A percentile compares a stretch with the other conserved stretches of the same genome.
phyloP scores from a whole-genome alignment of 2,888 invertebrate genomes.

The Macrosiphum euphorbiae region DNA sequence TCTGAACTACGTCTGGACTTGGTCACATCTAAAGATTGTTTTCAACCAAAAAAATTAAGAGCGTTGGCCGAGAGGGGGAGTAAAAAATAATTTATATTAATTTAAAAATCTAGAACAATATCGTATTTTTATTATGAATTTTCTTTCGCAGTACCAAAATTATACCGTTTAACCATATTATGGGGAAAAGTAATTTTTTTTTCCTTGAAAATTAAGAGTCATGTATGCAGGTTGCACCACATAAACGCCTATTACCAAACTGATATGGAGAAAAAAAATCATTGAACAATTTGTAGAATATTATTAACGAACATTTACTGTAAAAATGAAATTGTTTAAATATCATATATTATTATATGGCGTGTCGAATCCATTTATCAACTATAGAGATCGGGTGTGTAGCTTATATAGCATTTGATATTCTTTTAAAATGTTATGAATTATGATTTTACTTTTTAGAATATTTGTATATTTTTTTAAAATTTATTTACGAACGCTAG shows the following conservation, averaged over 20 bases:
- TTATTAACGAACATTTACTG: background rate
- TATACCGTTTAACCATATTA: background rate
- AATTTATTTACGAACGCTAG: background rate
- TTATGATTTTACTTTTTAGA: background rate
- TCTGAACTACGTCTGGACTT: conserved; percentile 22
- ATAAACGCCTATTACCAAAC: background rate
- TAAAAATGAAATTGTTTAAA: background rate
- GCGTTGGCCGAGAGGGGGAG: background rate
- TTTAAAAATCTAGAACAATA: conserved; percentile 11
- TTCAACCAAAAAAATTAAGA: background rate
- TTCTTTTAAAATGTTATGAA: background rate
- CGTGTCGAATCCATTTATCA: background rate
- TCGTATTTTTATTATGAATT: background rate
- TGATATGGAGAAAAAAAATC: background rate
- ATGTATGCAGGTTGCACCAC: background rate
- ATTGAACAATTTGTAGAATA: background rate
- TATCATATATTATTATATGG: background rate
- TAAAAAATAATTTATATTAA: background rate
- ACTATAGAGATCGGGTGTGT: background rate
- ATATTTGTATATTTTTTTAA: background rate
- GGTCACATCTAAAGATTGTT: background rate
- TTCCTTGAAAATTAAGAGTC: background rate
- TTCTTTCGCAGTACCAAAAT: background rate
- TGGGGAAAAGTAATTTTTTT: background rate
- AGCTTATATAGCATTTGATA: background rate